Percentiles rank a stretch among this genome's conserved stretches.
These are phyloP conservation scores for Onychostruthus taczanowskii DNA, from an alignment of 2,113 vertebrate species.

Conservation along the genomic window DNA sequence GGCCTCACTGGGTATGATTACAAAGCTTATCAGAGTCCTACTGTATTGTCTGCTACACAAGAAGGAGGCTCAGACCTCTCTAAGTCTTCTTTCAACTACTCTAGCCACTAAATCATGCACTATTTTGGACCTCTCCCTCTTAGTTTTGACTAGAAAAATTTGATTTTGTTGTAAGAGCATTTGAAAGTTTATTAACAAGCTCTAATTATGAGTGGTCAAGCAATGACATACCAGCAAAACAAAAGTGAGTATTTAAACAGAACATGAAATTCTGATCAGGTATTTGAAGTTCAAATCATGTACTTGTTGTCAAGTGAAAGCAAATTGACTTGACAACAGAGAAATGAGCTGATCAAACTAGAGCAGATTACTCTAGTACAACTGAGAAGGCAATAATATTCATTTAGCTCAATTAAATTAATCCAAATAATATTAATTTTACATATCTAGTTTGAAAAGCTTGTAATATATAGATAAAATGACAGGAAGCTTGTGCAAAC, in stretches of 20 bases:
- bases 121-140: not conserved
- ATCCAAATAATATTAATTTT: not conserved
- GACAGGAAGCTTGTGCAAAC: not conserved
- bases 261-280: not conserved
- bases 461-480: not conserved
- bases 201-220: not conserved
- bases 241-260: not conserved
- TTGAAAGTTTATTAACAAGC: not conserved
- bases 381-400: not conserved
- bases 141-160: not conserved
- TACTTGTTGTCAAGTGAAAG: not conserved
- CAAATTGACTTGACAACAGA: not conserved
- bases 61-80: not conserved
- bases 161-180: not conserved
- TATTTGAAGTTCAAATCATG: not conserved
- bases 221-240: not conserved
- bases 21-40: not conserved
- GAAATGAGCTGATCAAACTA: not conserved
- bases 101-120: not conserved
- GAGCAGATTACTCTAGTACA: not conserved
- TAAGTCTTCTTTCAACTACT: not conserved
- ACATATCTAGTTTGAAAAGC: not conserved
- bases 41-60: not conserved
- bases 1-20: not conserved
- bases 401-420: not conserved